Base-by-base conservation (phyloP, 2,888 invertebrate genomes). In the Drosophila cognata region DNA sequence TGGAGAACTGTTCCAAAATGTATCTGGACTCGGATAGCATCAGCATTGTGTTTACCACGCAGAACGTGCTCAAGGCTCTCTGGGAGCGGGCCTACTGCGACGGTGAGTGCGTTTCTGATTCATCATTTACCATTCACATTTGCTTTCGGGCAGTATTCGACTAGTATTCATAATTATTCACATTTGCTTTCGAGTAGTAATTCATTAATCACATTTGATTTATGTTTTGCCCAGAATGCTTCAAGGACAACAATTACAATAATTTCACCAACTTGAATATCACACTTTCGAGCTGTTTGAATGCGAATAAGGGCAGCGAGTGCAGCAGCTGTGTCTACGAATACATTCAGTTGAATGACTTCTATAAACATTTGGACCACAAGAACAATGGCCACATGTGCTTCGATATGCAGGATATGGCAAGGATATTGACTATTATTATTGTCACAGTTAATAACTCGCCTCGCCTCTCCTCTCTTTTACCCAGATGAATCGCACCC, bases 401-500 rank as follows among this genome's bases (percentile, higher is more conserved):
- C 67, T 92, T 83, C 43, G 92, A 92, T 66, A 70, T 92, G 35
- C 89, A 91, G 63, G 92, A 92, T 63, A 71, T 73, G 31, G 88
- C 90, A 52, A 35, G 78, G 16, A 36, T 29, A 10, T 25, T 25
- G 10, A 11, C 33, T 13, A 11, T 4, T 33, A 0, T 6, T n/a
- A 16, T 18, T 35, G 0, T 1, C 2, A 11, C 18, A 13, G 0
- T 18, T 43, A 57, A 43, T 56, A 8, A 18, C 3, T 8, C 0
- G 4, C 8, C 16, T 28, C 35, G 28, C n/a, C 63, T 79, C 13
- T 13, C 21, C 4, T 25, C 6, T 8, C 8, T 25, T 25, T 4
- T 7, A 16, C 10, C 2, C 56, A 92, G 92, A 92, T 92, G 92
- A 92, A 92, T 66, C 84, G 82, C 35, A 91, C 92, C 1, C 91